These are phyloP conservation scores for Pristionchus mayeri DNA, from an alignment of 2,888 invertebrate species.

Conservation along the genomic window DNA sequence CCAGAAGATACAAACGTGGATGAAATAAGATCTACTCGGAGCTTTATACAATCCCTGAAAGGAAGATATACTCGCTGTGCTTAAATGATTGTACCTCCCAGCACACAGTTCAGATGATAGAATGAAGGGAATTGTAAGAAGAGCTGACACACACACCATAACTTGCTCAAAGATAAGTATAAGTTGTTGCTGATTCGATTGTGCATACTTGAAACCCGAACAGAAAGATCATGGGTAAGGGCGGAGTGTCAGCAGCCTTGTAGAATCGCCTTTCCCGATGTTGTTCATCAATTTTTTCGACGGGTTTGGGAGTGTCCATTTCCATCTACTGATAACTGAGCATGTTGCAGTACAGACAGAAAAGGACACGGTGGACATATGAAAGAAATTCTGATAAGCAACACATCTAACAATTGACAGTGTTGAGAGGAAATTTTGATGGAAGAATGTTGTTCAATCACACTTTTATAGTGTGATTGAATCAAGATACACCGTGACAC, in stretches of 20 bases:
- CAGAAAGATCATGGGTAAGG: constrained; percentile 62
- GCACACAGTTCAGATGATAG: constrained; percentile 73
- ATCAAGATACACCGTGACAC: too few relatives aligned
- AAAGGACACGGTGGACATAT: too few relatives aligned
- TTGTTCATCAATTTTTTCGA: constrained; percentile 25
- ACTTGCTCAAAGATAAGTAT: constrained; percentile 59
- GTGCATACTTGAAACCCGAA: constrained; percentile 67
- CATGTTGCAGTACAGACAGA: too few relatives aligned
- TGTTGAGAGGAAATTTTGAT: too few relatives aligned
- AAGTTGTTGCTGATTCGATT: not conserved
- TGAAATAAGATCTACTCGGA: constrained; percentile 72
- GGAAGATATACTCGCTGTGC: constrained; percentile 42
- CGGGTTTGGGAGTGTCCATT: constrained; percentile 10
- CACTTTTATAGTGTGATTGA: too few relatives aligned
- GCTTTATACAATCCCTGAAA: constrained; percentile 36
- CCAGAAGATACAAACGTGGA: constrained; percentile 74
- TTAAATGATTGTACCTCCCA: constrained; percentile 63
- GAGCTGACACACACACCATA: constrained; percentile 74
- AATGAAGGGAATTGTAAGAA: constrained; percentile 74
- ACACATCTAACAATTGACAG: too few relatives aligned
- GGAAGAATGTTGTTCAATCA: too few relatives aligned
- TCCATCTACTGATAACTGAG: not conserved
- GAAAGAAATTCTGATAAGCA: too few relatives aligned
- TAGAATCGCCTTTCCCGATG: constrained; percentile 52
- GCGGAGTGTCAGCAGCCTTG: constrained; percentile 68